Evolutionary conservation across 2,797 vertebrate genomes (phyloP).

Genomic region (Microctenopoma stevenorrisi): DNA sequence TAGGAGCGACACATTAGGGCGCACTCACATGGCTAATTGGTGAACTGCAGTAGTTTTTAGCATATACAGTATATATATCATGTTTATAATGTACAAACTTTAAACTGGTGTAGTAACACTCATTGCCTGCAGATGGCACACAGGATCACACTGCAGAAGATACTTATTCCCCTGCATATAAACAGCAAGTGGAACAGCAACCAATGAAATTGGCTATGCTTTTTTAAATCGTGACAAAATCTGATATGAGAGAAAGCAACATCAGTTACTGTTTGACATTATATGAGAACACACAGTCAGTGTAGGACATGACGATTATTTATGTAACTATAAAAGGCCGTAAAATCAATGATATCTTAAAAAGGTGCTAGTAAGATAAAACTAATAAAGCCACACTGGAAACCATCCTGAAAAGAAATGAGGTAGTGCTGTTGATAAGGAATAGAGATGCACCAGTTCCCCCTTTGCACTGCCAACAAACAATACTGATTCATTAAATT

Average conservation of each 20-base stretch:
- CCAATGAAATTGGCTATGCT: background rate
- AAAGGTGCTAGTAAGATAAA: constrained; percentile 65
- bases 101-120: background rate
- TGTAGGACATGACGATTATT: constrained; percentile 56
- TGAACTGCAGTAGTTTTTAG: background rate
- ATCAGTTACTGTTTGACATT: constrained; percentile 38
- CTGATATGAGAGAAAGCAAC: constrained; percentile 34
- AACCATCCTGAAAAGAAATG: constrained; percentile 79
- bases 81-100: too few species aligned
- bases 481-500: constrained; percentile 7
- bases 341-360: constrained; percentile 57
- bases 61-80: too few species aligned
- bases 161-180: background rate
- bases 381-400: constrained; percentile 69
- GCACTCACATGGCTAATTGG: background rate
- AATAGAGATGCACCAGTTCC: constrained; percentile 67
- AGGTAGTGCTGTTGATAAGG: constrained; percentile 85
- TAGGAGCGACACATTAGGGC: too few species aligned
- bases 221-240: constrained; percentile 22
- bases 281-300: constrained; percentile 55
- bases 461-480: constrained; percentile 30
- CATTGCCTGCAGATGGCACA: background rate
- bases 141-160: constrained; percentile 1
- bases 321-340: constrained; percentile 60
- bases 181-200: background rate